These are phyloP conservation scores for Dicaeum eximium DNA, from an alignment of 2,113 vertebrate genomes.

Conservation along the genomic window DNA sequence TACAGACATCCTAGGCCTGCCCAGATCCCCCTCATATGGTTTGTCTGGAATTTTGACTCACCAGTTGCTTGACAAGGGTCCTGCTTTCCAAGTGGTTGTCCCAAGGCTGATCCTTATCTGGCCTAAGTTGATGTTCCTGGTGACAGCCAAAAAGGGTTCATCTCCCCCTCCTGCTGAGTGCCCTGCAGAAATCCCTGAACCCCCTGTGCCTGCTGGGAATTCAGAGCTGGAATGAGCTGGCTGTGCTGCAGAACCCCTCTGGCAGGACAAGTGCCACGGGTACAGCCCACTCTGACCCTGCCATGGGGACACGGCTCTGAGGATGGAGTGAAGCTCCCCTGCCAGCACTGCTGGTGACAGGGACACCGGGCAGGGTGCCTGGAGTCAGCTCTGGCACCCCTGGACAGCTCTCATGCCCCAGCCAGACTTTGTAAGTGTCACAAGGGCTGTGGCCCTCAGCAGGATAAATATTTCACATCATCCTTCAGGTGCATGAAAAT, in stretches of 20 bases:
- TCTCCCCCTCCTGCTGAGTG: not conserved
- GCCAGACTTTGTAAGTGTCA: not conserved
- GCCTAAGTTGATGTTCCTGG: not conserved
- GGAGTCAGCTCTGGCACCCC: too few relatives aligned
- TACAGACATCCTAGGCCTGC: not conserved
- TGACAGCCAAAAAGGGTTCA: not conserved
- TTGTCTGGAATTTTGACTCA: not conserved
- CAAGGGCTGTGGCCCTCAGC: not conserved
- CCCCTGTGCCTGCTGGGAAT: not conserved
- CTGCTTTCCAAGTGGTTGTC: not conserved
- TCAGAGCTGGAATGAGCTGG: not conserved
- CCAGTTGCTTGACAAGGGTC: not conserved
- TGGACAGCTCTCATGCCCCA: not conserved
- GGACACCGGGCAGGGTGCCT: not conserved
- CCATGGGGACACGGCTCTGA: fast-evolving
- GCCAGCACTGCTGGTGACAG: fast-evolving
- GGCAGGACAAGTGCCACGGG: fast-evolving
- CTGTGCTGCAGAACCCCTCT: not conserved
- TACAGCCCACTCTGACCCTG: not conserved
- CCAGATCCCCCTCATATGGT: not conserved
- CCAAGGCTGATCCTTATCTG: not conserved
- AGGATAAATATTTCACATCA: not conserved
- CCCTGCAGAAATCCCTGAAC: not conserved
- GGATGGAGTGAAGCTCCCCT: not conserved
- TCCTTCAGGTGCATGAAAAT: not conserved